Conservation (phyloP, 2,113 vertebrate species). For the Malurus elegans region DNA sequence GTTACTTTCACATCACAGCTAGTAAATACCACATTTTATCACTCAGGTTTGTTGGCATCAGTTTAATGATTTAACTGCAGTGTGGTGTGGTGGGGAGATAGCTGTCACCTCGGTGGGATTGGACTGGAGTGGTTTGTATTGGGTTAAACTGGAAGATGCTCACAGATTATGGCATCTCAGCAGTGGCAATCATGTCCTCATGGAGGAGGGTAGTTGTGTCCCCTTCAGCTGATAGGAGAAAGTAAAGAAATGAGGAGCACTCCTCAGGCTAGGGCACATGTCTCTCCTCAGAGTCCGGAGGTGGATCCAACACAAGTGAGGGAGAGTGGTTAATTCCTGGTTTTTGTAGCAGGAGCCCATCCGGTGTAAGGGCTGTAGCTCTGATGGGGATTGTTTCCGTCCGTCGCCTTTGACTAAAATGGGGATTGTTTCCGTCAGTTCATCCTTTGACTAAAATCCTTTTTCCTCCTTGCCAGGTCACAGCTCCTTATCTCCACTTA, state of each 20-base stretch:
- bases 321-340: neutral
- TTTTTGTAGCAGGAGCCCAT: neutral
- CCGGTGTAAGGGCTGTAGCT: neutral
- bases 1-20: neutral
- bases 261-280: neutral
- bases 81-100: neutral
- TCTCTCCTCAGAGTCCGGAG: neutral
- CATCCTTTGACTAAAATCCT: neutral
- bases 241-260: neutral
- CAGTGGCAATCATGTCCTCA: neutral
- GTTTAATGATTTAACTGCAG: neutral
- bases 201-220: neutral
- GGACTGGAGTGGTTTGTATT: neutral
- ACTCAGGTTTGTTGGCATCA: neutral
- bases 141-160: neutral
- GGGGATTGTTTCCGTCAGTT: neutral
- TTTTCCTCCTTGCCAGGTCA: conserved; percentile 71
- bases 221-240: neutral
- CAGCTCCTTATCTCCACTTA: conserved; percentile 85
- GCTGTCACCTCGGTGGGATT: neutral
- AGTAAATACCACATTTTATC: neutral
- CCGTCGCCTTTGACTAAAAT: neutral
- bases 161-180: neutral
- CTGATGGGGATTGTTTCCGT: neutral
- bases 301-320: rapidly evolving